Percentiles rank a stretch among this genome's conserved stretches.
These are phyloP conservation scores for Penaeus indicus DNA, from an alignment of 1,140 invertebrate genomes.

Conservation along the genomic window DNA sequence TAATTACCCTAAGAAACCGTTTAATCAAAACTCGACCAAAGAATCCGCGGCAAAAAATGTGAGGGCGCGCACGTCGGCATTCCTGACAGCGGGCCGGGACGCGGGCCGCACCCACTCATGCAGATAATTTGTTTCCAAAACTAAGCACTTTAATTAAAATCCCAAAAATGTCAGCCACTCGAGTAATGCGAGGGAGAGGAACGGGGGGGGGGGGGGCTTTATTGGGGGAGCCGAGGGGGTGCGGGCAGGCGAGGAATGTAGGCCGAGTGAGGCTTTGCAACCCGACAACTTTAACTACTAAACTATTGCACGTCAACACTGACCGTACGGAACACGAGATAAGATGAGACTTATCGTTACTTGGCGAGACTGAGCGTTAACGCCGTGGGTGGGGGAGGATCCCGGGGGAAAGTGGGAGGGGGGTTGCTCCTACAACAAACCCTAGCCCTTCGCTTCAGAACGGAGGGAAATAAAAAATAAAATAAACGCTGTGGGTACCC, in stretches of 20 bases:
- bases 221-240: background rate
- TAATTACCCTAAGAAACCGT: slow-evolving; percentile 60
- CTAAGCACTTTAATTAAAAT: slow-evolving; percentile 66
- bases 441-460: too few species aligned
- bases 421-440: too few species aligned
- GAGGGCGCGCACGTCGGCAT: slow-evolving; percentile 23
- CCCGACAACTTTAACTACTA: too few species aligned
- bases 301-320: too few species aligned
- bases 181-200: slow-evolving; percentile 59
- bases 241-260: background rate
- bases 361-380: too few species aligned
- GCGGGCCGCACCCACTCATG: slow-evolving; percentile 53
- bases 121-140: slow-evolving; percentile 66
- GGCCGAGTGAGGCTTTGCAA: too few species aligned
- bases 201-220: background rate
- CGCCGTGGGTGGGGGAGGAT: too few species aligned
- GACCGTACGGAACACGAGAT: too few species aligned
- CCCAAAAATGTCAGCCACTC: slow-evolving; percentile 66
- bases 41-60: slow-evolving; percentile 52
- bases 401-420: too few species aligned
- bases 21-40: slow-evolving; percentile 64
- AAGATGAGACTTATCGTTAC: too few species aligned
- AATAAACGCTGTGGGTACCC: too few species aligned
- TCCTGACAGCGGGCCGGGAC: slow-evolving; percentile 9
- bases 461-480: too few species aligned